phyloP scores from a whole-genome alignment of 37 sponge, comb jelly and placozoan species.

The Aplysina aerophoba region DNA sequence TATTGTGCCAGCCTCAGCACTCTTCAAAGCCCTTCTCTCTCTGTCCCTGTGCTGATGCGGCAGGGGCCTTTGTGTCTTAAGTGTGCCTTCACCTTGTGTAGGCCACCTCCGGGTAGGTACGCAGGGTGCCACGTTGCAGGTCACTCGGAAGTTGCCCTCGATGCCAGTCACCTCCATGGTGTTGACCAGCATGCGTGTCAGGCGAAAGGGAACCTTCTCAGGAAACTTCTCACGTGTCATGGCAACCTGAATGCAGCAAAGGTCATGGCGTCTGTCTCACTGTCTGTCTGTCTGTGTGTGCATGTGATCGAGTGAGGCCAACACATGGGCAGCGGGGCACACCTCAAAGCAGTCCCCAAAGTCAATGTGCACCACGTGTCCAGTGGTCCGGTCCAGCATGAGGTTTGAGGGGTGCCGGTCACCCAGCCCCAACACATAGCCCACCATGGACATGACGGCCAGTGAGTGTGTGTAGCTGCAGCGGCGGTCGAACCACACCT shows the following conservation, averaged over 20 bases:
- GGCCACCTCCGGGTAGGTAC: no score
- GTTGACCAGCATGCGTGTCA: slow-evolving; percentile 94
- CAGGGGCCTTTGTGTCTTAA: slow-evolving; percentile 97
- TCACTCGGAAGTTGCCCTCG: slow-evolving; percentile 94
- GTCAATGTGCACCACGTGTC: slow-evolving; percentile 93
- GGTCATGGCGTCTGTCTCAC: no score
- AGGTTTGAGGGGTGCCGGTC: slow-evolving; percentile 97
- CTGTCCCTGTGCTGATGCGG: no score
- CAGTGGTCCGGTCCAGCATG: slow-evolving; percentile 95
- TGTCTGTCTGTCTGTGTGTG: no score
- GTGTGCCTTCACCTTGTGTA: slow-evolving; percentile 93
- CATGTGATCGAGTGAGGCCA: no score
- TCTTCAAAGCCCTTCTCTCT: no score
- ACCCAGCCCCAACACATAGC: slow-evolving; percentile 93
- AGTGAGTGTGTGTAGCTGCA: slow-evolving; percentile 95
- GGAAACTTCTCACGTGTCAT: slow-evolving; percentile 98
- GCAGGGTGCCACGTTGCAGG: slow-evolving; percentile 95
- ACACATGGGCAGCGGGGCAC: not conserved
- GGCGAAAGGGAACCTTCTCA: slow-evolving; percentile 96
- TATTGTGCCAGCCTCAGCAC: no score
- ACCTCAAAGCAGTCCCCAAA: slow-evolving; percentile 99
- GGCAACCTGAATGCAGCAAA: slow-evolving; percentile 59
- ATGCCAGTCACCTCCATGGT: slow-evolving; percentile 99
- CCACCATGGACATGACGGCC: slow-evolving; percentile 99
- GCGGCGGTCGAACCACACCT: slow-evolving; percentile 97